These are phyloP conservation scores for Aselliscus stoliczkanus DNA, from an alignment of 2,797 vertebrate species.

Conservation along the genomic window DNA sequence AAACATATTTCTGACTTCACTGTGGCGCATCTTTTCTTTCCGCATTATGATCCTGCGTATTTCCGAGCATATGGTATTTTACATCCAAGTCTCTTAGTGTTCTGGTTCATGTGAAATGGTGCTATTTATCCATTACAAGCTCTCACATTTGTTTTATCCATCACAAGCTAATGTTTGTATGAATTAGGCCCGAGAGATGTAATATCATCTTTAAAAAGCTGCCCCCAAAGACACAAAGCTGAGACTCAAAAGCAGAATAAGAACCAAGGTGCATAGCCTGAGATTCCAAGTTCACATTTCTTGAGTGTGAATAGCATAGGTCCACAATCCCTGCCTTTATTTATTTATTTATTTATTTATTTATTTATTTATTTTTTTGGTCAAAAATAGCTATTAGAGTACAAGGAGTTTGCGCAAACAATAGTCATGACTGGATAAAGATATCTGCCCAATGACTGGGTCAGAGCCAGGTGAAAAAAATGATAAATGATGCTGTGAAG, in stretches of 20 bases:
- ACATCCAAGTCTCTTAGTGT: constrained; percentile 59
- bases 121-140: constrained; percentile 78
- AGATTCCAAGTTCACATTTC: constrained; percentile 64
- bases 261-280: background rate
- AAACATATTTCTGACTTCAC: constrained; percentile 10
- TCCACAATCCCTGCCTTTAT: background rate
- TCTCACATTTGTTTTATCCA: constrained; percentile 82
- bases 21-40: constrained; percentile 44
- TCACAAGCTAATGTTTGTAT: constrained; percentile 66
- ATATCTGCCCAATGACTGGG: background rate
- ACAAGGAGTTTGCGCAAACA: background rate
- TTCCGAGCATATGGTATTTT: constrained; percentile 66
- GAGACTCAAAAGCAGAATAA: constrained; percentile 59
- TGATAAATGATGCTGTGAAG: accelerated
- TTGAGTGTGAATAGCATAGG: background rate
- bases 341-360: background rate
- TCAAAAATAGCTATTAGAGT: background rate
- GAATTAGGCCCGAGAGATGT: constrained; percentile 75
- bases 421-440: background rate
- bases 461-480: too few relatives aligned
- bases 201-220: constrained; percentile 76
- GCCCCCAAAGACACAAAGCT: constrained; percentile 71
- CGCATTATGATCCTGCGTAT: background rate
- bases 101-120: constrained; percentile 70
- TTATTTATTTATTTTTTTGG: accelerated